Evolutionary conservation across 2,797 vertebrate species (phyloP).

Genomic region (Spinus olivaceus): DNA sequence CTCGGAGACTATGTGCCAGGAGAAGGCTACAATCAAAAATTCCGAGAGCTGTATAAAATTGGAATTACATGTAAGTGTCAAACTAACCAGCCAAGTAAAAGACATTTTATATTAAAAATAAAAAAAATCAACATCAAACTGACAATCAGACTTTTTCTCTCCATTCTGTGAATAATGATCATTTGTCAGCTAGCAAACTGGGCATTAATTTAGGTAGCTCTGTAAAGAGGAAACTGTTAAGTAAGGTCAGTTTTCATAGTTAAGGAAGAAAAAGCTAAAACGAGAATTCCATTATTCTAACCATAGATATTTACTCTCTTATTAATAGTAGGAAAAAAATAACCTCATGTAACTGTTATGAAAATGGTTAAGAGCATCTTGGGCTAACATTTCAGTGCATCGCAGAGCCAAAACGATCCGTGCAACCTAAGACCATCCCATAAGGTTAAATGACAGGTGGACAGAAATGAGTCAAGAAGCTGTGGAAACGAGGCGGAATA

Average conservation of each 20-base stretch:
- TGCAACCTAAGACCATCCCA: neutral
- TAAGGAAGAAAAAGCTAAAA: neutral
- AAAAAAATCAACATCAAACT: neutral
- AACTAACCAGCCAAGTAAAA: neutral
- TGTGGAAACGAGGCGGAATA: neutral
- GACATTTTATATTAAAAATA: neutral
- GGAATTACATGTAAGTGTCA: conserved; percentile 91
- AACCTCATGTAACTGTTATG: accelerated
- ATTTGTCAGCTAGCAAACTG: neutral
- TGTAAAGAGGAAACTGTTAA: neutral
- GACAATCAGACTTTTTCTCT: neutral
- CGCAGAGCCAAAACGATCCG: neutral
- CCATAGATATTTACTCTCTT: neutral
- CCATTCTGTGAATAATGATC: neutral
- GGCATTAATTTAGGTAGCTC: neutral
- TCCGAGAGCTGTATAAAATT: conserved; percentile 94
- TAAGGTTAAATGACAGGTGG: neutral
- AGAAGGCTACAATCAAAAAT: conserved; percentile 90
- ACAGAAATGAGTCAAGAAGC: neutral
- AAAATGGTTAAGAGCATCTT: neutral
- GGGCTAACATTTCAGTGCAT: neutral
- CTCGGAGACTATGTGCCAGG: conserved; percentile 96
- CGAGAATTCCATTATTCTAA: neutral
- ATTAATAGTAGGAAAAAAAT: neutral
- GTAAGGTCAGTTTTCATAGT: neutral